phyloP scores from a whole-genome alignment of 2,113 vertebrate genomes.

The Hippocampus mohnikei region DNA sequence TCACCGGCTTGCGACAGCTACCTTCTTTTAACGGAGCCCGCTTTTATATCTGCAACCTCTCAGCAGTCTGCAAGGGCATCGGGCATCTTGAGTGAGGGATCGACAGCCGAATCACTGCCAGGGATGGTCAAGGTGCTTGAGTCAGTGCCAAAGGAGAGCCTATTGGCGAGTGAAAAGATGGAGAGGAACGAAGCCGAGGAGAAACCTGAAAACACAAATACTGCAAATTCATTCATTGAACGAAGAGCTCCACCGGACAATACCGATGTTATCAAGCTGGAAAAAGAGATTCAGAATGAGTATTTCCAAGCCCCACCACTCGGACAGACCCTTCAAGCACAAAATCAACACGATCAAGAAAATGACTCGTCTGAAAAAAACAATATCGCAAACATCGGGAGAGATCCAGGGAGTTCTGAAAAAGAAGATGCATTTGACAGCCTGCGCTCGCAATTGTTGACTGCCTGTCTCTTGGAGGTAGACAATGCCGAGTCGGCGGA shows the following conservation, averaged over 20 bases:
- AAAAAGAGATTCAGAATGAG: slow-evolving; percentile 64
- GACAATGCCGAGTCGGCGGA: slow-evolving; percentile 22
- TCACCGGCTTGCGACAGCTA: slow-evolving; percentile 76
- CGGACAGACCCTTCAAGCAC: slow-evolving; percentile 53
- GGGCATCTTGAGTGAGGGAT: slow-evolving; percentile 29
- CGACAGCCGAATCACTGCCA: slow-evolving; percentile 26
- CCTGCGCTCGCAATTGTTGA: neutral
- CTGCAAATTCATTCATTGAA: slow-evolving; percentile 38
- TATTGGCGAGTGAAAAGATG: slow-evolving; percentile 11
- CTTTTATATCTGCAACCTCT: slow-evolving; percentile 33
- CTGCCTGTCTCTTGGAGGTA: slow-evolving; percentile 12
- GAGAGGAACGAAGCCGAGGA: slow-evolving; percentile 24
- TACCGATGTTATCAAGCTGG: slow-evolving; percentile 60
- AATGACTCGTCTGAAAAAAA: slow-evolving; percentile 9
- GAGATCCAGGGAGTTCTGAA: slow-evolving; percentile 21
- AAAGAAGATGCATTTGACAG: slow-evolving; percentile 4
- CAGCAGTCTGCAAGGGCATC: slow-evolving; percentile 23
- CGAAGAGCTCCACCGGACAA: slow-evolving; percentile 48
- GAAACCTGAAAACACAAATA: slow-evolving; percentile 6
- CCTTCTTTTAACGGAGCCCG: slow-evolving; percentile 56
- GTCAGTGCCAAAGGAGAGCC: neutral
- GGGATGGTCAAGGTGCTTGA: slow-evolving; percentile 2
- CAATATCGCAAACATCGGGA: slow-evolving; percentile 6
- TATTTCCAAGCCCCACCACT: slow-evolving; percentile 68
- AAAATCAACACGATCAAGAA: slow-evolving; percentile 33